These are phyloP conservation scores for Helicoverpa zea DNA, from an alignment of 1,140 invertebrate genomes.

Conservation along the genomic window DNA sequence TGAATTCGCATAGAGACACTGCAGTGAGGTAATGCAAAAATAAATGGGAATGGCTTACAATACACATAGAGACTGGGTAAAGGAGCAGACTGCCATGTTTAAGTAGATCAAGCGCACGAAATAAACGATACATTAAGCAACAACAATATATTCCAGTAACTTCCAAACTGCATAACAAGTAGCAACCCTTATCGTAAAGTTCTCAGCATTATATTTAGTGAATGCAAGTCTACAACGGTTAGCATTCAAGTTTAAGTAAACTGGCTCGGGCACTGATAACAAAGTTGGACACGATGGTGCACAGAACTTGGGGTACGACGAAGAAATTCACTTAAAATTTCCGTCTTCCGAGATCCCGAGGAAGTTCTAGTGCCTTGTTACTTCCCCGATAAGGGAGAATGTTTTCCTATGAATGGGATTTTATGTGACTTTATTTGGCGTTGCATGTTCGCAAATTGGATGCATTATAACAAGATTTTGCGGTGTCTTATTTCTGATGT, in stretches of 20 bases:
- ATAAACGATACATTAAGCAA: background rate
- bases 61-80: too few relatives aligned
- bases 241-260: conserved; percentile 38
- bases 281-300: conserved; percentile 37
- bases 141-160: background rate
- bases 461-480: background rate
- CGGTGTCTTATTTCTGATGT: background rate
- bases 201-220: conserved; percentile 35
- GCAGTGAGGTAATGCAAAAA: background rate
- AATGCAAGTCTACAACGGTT: conserved; percentile 39
- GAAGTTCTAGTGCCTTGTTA: conserved; percentile 25
- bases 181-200: conserved; percentile 14
- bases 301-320: conserved; percentile 32
- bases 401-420: conserved; percentile 19
- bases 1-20: background rate
- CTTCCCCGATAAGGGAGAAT: conserved; percentile 11
- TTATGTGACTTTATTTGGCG: conserved; percentile 23
- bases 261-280: conserved; percentile 45
- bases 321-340: conserved; percentile 43
- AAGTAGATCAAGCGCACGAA: background rate
- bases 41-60: background rate
- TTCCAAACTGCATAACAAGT: conserved; percentile 5
- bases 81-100: background rate
- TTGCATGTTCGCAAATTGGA: background rate
- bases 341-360: background rate